Base-by-base conservation (phyloP, 2,888 invertebrate species). In the Hydriomena furcata region DNA sequence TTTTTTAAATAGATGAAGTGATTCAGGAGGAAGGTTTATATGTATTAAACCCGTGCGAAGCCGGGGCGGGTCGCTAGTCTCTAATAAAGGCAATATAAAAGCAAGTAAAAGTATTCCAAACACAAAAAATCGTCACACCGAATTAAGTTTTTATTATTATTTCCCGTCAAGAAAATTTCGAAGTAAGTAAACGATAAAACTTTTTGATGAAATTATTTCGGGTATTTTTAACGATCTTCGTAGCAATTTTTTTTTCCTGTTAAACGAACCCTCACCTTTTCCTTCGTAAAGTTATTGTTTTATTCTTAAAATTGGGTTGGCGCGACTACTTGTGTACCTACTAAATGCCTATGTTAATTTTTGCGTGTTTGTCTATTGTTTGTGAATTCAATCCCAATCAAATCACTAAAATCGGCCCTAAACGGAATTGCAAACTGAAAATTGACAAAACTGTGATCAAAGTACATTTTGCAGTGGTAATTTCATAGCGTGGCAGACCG, bases 141-240 rank as follows among this genome's bases (percentile, higher is more conserved):
- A 66, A 63, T 68, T 60, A 65, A 57, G 66, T 58, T 43, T 58
- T 63, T 58, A 62, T 62, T 58, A 62, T 62, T 65, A 62, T 61
- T 61, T 51, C 40, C 21, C 37, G 8, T 24, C 41, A 40, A 52
- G 60, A 57, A 66, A 62, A 56, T 36, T 44, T 30, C 42, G 30
- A 12, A 30, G 8, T 11, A 63, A 63, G 49, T 57, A 56, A 54
- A 55, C 55, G 60, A n/a, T 59, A 28, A 47, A 63, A 65, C 58
- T 48, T 67, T 65, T 61, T 60, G 54, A 62, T 60, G 53, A 61
- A 63, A 68, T 60, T 57, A 48, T 53, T 55, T 55, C 55, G 35
- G 25, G 34, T 10, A 27, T 34, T 34, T 41, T 38, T 21, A 43
- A 47, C 12, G 37, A 38, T 38, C 37, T 43, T 42, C 32, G 25